Evolutionary conservation across 2,113 vertebrate genomes (phyloP).

Genomic region (Chiloscyllium plagiosum): DNA sequence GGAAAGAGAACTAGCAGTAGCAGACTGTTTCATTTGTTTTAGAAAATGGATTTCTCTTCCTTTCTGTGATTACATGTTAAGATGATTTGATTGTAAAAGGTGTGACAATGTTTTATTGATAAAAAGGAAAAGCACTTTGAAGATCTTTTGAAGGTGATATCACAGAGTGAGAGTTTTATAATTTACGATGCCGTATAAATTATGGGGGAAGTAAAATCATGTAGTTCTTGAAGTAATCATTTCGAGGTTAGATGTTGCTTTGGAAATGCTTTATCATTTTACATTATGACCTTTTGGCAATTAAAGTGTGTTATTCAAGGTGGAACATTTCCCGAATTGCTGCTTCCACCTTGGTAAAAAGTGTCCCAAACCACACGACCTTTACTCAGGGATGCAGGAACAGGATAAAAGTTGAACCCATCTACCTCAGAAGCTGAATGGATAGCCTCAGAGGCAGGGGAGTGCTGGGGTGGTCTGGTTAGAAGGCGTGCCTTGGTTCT

Average conservation of each 20-base stretch:
- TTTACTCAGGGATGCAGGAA: neutral
- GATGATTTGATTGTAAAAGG: constrained; percentile 17
- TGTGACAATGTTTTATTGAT: constrained; percentile 23
- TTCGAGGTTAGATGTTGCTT: no score
- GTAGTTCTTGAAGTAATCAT: neutral
- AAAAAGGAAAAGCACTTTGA: neutral
- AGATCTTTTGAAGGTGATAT: neutral
- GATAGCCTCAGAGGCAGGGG: no score
- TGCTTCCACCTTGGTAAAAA: neutral
- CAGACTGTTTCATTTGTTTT: constrained; percentile 37
- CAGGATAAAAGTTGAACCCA: no score
- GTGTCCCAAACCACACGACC: neutral
- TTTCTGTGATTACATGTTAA: constrained; percentile 28
- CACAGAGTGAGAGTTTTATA: no score
- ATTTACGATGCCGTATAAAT: neutral
- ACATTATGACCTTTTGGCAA: neutral
- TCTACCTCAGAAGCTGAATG: neutral
- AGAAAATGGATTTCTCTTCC: constrained; percentile 32
- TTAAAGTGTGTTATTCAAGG: no score
- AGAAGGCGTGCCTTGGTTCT: neutral
- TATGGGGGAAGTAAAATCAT: neutral
- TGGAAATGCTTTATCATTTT: neutral
- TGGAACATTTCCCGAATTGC: neutral
- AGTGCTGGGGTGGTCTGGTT: neutral
- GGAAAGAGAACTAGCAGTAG: constrained; percentile 12